Conservation (phyloP, 2,888 invertebrate genomes). For the Eumerus sabulonum region DNA sequence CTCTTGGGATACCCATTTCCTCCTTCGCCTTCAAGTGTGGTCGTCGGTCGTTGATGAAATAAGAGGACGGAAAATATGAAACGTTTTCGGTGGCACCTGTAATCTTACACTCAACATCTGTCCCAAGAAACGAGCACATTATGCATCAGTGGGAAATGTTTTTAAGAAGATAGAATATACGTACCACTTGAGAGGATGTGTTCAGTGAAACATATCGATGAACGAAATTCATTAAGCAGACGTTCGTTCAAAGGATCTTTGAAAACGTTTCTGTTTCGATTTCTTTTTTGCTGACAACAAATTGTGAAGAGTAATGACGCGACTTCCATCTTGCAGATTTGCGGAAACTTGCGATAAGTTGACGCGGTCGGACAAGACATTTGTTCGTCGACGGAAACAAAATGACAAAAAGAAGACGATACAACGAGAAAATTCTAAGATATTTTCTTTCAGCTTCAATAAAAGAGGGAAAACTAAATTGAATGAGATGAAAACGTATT, state of each 20-base stretch:
- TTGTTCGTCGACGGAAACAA: too few species aligned
- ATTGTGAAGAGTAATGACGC: too few species aligned
- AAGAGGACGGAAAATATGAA: neutral
- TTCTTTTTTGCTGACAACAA: too few species aligned
- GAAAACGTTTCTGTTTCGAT: too few species aligned
- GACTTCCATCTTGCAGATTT: too few species aligned
- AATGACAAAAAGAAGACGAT: too few species aligned
- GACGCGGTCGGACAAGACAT: too few species aligned
- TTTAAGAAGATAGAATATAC: neutral
- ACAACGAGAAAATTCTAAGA: neutral
- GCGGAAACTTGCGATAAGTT: too few species aligned
- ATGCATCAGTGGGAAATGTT: neutral
- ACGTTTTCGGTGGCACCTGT: conserved; percentile 39
- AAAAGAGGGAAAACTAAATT: neutral
- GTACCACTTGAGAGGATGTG: neutral
- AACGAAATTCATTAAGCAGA: too few species aligned
- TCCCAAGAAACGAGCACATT: conserved; percentile 52
- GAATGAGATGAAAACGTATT: neutral
- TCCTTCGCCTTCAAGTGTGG: conserved; percentile 17
- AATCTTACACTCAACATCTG: conserved; percentile 64
- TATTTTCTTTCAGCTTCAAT: neutral
- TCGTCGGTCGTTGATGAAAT: conserved; percentile 10
- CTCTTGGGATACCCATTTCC: conserved; percentile 11
- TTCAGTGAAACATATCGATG: too few species aligned
- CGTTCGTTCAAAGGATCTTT: too few species aligned